Evolutionary conservation across 2,797 vertebrate species (phyloP), one percentile per base, ranked within the genome.

Genomic region (Macrochelys suwanniensis): DNA sequence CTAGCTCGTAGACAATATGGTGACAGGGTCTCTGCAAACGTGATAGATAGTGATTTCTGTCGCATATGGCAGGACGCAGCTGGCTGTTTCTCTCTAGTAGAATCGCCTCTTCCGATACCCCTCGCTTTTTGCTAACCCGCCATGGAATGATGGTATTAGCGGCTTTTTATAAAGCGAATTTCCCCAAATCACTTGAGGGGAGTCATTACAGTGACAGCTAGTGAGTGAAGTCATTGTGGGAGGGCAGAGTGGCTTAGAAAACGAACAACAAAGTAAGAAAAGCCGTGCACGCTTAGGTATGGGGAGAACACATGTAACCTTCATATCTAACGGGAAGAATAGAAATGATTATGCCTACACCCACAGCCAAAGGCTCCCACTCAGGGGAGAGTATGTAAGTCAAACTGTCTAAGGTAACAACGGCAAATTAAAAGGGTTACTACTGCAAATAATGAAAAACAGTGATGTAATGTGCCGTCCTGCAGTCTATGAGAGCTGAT

Each of bases 1-100:
- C 50, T 76, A 96, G 51, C 65, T n/a, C 82, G 61, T 86, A 85
- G 77, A 59, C 90, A 90, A 82, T 92, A 92, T 88, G 28, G 6
- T 80, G 59, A 71, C 19, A 57, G 89, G 21, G 23, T 83, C 10
- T 85, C 71, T 89, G 82, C 57, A 91, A 5, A 33, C 21, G 9
- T 25, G 53, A 88, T 50, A 92, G 54, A 28, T 88, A 25, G 23
- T 0, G 1, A 49, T 78, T 21, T 16, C 84, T 61, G 45, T 77
- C 49, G 25, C 59, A n/a, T 31, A 12, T 80, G 33, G 6, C 8
- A 33, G 57, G 68, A 21, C 61, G 47, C 57, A 86, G 56, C 25
- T 71, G 84, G 54, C 53, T 17, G 25, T 82, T 47, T 83, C 57
- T 50, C 50, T 84, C 77, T 61, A 45, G 31, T 87, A 1, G n/a